A percentile compares a stretch with the other conserved stretches of the same genome.
Conservation (phyloP, 2,888 invertebrate species). For the Cremastinae sp. region DNA sequence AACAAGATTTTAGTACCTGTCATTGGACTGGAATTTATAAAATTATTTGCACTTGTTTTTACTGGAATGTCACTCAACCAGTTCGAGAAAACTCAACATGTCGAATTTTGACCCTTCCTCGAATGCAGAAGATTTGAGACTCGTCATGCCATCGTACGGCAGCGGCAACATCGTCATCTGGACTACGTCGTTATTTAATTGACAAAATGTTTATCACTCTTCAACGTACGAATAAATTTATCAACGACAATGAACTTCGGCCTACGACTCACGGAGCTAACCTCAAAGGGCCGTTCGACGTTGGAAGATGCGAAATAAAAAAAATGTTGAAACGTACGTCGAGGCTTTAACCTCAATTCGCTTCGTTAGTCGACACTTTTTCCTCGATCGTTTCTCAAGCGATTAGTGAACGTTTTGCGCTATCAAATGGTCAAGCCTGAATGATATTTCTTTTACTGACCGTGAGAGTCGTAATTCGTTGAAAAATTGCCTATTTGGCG, state of each 20-base stretch:
- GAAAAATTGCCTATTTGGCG: slow-evolving; percentile 31
- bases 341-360: slow-evolving; percentile 14
- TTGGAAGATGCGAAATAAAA: not conserved
- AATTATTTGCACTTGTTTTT: too few relatives aligned
- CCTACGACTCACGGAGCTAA: not conserved
- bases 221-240: not conserved
- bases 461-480: slow-evolving; percentile 41
- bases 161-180: slow-evolving; percentile 65
- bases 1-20: too few relatives aligned
- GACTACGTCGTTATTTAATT: slow-evolving; percentile 65
- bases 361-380: slow-evolving; percentile 48
- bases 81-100: too few relatives aligned
- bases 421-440: too few relatives aligned
- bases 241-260: not conserved
- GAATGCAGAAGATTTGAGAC: not conserved
- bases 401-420: not conserved
- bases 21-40: too few relatives aligned
- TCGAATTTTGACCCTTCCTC: too few relatives aligned
- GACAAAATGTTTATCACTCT: slow-evolving; percentile 61
- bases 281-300: not conserved
- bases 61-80: too few relatives aligned
- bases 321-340: not conserved
- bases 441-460: slow-evolving; percentile 53
- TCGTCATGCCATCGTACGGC: slow-evolving; percentile 45
- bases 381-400: not conserved